phyloP scores from a whole-genome alignment of 2,113 vertebrate species.

The Oxygymnocypris stewartii region DNA sequence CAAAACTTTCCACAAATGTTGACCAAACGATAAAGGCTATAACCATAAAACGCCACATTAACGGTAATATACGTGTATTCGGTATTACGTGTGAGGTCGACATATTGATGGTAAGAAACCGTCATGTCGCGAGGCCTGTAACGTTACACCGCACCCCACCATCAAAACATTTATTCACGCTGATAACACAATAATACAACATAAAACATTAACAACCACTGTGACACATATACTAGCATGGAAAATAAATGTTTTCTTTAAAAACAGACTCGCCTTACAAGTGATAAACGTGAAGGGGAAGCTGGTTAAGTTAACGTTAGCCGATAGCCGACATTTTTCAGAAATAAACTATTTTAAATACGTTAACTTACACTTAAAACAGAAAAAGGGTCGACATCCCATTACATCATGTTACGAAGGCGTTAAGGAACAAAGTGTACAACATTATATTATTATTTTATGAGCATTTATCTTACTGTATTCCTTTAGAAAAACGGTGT shows the following conservation, averaged over 20 bases:
- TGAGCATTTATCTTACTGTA: not conserved
- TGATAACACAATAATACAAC: not conserved
- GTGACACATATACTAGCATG: no score
- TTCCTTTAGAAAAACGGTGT: not conserved
- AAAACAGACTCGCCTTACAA: no score
- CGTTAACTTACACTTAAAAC: not conserved
- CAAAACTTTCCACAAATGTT: not conserved
- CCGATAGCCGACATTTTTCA: not conserved
- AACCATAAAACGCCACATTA: not conserved
- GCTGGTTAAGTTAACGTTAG: not conserved
- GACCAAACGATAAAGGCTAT: not conserved
- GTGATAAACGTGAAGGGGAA: not conserved
- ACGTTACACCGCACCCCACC: constrained; percentile 11
- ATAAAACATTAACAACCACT: not conserved
- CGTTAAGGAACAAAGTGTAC: not conserved
- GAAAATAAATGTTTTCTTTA: not conserved
- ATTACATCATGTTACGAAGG: not conserved
- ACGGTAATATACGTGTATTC: not conserved
- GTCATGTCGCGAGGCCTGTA: constrained; percentile 19
- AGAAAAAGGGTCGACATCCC: not conserved
- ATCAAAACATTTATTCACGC: constrained; percentile 17
- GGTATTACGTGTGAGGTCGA: not conserved
- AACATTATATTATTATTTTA: not conserved
- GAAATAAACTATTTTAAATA: not conserved
- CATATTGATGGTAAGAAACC: not conserved